Conservation (phyloP, 1,140 invertebrate genomes). For the Microplitis demolitor region DNA sequence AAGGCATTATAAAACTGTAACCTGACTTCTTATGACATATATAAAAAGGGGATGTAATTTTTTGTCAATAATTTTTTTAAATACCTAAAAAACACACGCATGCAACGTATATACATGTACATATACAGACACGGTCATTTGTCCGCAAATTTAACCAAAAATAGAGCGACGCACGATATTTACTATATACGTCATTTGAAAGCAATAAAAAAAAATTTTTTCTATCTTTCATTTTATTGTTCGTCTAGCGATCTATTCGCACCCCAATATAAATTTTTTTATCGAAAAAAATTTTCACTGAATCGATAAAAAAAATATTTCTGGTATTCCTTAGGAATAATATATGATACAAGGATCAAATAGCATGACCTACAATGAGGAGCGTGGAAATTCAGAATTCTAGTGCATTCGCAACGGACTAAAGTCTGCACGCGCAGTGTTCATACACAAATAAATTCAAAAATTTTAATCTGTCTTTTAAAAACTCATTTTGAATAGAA, state of each 20-base stretch:
- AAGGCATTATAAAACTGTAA: slow-evolving; percentile 24
- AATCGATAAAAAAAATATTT: slow-evolving; percentile 8
- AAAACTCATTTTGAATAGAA: too few relatives aligned
- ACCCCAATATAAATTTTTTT: slow-evolving; percentile 18
- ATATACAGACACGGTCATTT: slow-evolving; percentile 48
- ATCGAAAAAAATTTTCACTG: not conserved
- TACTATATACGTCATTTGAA: slow-evolving; percentile 28
- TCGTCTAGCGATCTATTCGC: not conserved
- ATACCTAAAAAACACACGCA: not conserved
- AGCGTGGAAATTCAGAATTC: slow-evolving; percentile 49
- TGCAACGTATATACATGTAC: not conserved
- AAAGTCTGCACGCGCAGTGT: not conserved
- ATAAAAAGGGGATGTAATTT: slow-evolving; percentile 26
- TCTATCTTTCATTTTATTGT: not conserved
- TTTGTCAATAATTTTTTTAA: slow-evolving; percentile 14
- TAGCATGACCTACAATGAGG: slow-evolving; percentile 37
- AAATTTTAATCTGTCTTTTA: not conserved
- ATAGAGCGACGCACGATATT: slow-evolving; percentile 42
- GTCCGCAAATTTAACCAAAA: slow-evolving; percentile 52
- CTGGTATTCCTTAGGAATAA: slow-evolving; percentile 22
- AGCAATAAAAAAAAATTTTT: not conserved
- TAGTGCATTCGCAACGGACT: slow-evolving; percentile 36
- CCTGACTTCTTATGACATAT: slow-evolving; percentile 32
- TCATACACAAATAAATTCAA: not conserved
- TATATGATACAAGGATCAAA: slow-evolving; percentile 43